phyloP scores from a whole-genome alignment of 2,888 invertebrate species.

The Balanococcus diminutus region DNA sequence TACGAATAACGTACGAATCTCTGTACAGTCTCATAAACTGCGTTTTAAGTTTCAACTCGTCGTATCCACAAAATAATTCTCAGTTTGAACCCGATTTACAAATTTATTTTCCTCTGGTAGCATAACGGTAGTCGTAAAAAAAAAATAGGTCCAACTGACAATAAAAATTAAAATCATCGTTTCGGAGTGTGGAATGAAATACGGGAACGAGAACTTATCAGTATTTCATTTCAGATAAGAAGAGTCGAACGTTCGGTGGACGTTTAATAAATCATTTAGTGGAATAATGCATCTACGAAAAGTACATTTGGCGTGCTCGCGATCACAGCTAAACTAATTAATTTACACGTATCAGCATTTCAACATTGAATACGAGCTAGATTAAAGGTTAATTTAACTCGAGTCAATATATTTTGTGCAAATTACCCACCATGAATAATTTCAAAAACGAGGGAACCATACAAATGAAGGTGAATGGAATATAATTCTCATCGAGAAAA shows the following conservation, averaged over 20 bases:
- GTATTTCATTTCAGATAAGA: background rate
- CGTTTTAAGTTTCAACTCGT: no score
- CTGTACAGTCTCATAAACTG: background rate
- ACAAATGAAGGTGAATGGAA: background rate
- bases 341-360: conserved; percentile 11
- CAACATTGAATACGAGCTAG: background rate
- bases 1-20: no score
- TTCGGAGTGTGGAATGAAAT: background rate
- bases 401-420: background rate
- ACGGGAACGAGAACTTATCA: background rate
- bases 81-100: background rate
- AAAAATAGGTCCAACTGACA: background rate
- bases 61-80: no score
- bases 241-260: background rate
- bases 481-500: background rate
- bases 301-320: background rate
- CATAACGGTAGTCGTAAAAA: background rate
- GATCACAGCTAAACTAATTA: background rate
- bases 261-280: background rate
- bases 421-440: background rate
- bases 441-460: background rate
- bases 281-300: background rate
- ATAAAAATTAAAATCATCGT: conserved; percentile 7
- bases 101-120: background rate
- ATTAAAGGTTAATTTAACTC: background rate